phyloP scores from a whole-genome alignment of 2,888 invertebrate species.

The Sinotaia quadrata region DNA sequence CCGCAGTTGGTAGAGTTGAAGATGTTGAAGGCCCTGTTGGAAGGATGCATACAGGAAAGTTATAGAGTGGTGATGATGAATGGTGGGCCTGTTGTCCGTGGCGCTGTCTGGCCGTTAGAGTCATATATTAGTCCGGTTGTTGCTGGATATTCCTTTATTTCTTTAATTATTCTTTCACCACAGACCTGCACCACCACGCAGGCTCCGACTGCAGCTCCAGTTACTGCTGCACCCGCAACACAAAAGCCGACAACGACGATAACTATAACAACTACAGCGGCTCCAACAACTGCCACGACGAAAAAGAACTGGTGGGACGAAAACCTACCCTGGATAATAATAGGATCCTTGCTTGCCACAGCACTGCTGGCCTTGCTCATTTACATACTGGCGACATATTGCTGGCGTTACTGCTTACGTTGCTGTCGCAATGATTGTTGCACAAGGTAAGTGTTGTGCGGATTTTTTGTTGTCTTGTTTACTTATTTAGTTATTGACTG shows the following conservation, averaged over 20 bases:
- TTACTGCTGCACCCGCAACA: background rate
- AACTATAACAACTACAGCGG: background rate
- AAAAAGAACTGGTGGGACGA: conserved; percentile 7
- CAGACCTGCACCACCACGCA: background rate
- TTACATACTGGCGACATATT: conserved; percentile 15
- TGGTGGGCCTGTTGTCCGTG: too few relatives aligned
- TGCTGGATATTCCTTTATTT: too few relatives aligned
- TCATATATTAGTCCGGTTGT: too few relatives aligned
- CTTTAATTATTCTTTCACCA: too few relatives aligned
- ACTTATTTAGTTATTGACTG: background rate
- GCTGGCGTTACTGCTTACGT: background rate
- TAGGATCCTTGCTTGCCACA: conserved; percentile 16
- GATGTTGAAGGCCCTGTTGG: too few relatives aligned
- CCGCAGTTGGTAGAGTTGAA: too few relatives aligned
- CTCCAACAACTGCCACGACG: background rate
- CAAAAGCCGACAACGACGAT: background rate
- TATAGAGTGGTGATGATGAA: too few relatives aligned
- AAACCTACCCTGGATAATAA: conserved; percentile 24
- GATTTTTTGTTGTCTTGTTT: background rate
- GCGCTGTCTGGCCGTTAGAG: too few relatives aligned
- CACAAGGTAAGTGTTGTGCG: background rate
- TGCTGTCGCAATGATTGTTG: background rate
- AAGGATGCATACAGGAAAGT: too few relatives aligned
- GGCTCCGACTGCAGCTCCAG: background rate
- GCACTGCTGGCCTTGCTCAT: conserved; percentile 14